Evolutionary conservation across 2,113 vertebrate species (phyloP).

Genomic region (Madoqua kirkii): DNA sequence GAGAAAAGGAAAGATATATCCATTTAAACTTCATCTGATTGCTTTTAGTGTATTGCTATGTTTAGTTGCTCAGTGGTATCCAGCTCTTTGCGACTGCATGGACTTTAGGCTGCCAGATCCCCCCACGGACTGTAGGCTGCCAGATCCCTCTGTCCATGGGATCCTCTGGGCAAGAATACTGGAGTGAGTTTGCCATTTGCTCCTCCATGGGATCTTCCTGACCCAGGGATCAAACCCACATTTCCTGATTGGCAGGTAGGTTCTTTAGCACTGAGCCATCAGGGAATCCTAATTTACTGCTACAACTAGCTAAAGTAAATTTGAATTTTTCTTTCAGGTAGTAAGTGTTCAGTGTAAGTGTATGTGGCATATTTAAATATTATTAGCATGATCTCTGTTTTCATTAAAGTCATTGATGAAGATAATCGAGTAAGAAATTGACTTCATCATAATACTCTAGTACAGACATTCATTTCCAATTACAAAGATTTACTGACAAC

Average conservation of each 20-base stretch:
- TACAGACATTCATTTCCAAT: neutral
- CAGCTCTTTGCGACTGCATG: neutral
- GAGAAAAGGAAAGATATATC: neutral
- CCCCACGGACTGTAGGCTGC: neutral
- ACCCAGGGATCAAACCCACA: neutral
- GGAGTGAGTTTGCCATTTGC: neutral
- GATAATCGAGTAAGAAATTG: neutral
- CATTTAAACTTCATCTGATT: neutral
- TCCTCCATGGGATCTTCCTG: neutral
- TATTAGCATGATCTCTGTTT: neutral
- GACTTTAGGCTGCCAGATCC: neutral
- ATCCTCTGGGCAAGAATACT: neutral
- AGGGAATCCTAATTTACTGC: neutral
- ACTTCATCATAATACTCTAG: neutral
- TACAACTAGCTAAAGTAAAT: neutral
- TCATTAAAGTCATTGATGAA: constrained; percentile 16
- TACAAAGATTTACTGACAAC: neutral
- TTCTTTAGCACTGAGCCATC: neutral
- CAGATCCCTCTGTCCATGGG: neutral
- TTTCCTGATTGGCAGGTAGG: neutral
- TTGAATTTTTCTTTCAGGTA: neutral
- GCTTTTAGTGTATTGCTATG: neutral
- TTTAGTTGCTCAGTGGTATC: neutral
- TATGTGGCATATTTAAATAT: neutral
- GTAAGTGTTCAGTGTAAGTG: neutral